Percentiles rank a stretch among this genome's conserved stretches.
These are phyloP conservation scores for Meles meles DNA, from an alignment of 2,113 vertebrate species.

Conservation along the genomic window DNA sequence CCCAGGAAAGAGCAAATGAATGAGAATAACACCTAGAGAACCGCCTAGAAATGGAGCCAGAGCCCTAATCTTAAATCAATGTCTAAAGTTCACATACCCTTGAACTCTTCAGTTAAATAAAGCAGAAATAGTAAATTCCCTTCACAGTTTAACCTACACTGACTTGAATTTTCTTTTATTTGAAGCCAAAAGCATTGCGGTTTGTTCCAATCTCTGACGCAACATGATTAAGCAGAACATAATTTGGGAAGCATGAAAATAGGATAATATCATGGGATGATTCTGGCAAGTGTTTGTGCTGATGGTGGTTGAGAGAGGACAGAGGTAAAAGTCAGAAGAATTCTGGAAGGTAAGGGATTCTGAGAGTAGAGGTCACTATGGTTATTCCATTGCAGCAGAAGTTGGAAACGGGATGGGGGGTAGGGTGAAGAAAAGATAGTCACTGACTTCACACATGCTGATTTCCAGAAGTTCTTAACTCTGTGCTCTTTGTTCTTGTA, in stretches of 20 bases:
- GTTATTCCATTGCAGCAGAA: background rate
- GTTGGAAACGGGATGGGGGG: background rate
- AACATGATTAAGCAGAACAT: background rate
- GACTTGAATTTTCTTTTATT: conserved; percentile 36
- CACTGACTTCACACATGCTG: background rate
- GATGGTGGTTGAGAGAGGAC: background rate
- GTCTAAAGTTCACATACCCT: background rate
- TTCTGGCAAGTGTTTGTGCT: background rate
- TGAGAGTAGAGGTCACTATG: background rate
- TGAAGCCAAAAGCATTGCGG: background rate
- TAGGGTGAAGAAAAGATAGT: background rate
- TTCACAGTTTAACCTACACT: background rate
- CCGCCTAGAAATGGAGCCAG: background rate
- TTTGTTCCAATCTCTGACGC: background rate
- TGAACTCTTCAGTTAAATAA: conserved; percentile 3
- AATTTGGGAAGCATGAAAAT: background rate
- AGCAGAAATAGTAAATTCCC: background rate
- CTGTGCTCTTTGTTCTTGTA: background rate
- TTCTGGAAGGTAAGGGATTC: background rate
- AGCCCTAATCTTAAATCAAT: background rate
- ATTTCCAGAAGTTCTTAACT: background rate
- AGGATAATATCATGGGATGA: background rate
- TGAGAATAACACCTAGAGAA: background rate
- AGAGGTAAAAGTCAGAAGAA: background rate
- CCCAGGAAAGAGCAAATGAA: background rate